phyloP scores from a whole-genome alignment of 2,797 vertebrate species.

The Semaprochilodus insignis region DNA sequence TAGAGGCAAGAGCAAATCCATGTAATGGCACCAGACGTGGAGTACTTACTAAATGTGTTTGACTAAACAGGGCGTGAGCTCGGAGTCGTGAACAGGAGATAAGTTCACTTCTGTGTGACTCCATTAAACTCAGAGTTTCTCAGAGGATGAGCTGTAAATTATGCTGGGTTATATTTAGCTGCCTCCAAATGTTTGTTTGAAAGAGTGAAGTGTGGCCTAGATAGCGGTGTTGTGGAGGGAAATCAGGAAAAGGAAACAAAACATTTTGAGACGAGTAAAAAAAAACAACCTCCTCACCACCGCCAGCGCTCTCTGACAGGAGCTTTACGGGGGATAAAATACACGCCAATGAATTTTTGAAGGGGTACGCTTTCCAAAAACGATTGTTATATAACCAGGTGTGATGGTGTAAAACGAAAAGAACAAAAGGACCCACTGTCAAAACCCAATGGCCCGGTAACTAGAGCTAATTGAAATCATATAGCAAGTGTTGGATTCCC shows the following conservation, averaged over 20 bases:
- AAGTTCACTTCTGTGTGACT: constrained; percentile 46
- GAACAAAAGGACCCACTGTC: not conserved
- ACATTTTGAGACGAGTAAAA: constrained; percentile 38
- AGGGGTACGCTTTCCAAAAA: constrained; percentile 21
- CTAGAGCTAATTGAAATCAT: constrained; percentile 42
- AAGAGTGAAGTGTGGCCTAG: constrained; percentile 61
- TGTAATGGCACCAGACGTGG: not conserved
- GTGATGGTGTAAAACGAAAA: constrained; percentile 1
- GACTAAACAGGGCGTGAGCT: constrained; percentile 31
- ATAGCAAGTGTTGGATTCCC: constrained; percentile 29
- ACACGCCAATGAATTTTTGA: constrained; percentile 37
- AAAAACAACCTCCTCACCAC: not conserved
- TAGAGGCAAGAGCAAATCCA: not conserved
- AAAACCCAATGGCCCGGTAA: constrained; percentile 4
- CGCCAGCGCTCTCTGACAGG: constrained; percentile 24
- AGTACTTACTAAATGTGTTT: constrained; percentile 1
- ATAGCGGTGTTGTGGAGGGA: constrained; percentile 45
- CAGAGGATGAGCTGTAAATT: constrained; percentile 58
- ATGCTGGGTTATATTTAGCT: constrained; percentile 61
- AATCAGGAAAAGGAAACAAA: constrained; percentile 49
- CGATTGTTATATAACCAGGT: constrained; percentile 40
- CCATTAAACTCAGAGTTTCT: constrained; percentile 53
- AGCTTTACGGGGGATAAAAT: constrained; percentile 31
- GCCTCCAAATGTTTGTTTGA: constrained; percentile 57
- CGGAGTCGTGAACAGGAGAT: constrained; percentile 32